These are phyloP conservation scores for Notothenia coriiceps DNA, from an alignment of 2,113 vertebrate species.

Conservation along the genomic window DNA sequence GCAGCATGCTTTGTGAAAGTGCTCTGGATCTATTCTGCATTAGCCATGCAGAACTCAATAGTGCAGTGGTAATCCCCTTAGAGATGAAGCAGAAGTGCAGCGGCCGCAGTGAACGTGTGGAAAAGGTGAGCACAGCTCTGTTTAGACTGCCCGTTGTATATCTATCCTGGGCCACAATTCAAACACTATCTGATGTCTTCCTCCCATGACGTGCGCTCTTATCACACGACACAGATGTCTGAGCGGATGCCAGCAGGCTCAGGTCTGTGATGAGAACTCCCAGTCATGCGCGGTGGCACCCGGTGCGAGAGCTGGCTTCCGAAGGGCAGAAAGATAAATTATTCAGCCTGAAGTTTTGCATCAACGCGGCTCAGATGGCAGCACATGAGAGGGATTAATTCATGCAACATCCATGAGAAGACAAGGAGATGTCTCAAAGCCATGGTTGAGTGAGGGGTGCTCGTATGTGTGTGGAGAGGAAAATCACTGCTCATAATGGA, in stretches of 20 bases:
- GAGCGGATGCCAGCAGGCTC: constrained; percentile 63
- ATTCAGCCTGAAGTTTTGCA: constrained; percentile 77
- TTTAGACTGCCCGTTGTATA: constrained; percentile 15
- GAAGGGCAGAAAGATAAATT: constrained; percentile 77
- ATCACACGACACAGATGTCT: constrained; percentile 77
- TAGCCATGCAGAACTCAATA: constrained; percentile 4
- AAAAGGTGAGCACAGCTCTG: constrained; percentile 43
- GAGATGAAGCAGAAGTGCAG: constrained; percentile 28
- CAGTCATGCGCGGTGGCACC: constrained; percentile 64
- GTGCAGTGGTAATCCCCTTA: constrained; percentile 6
- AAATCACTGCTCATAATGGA: constrained; percentile 38
- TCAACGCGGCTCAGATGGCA: constrained; percentile 74
- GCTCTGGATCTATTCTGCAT: constrained; percentile 21
- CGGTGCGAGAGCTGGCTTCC: constrained; percentile 55
- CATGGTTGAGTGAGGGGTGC: constrained; percentile 41
- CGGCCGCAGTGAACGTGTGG: not conserved
- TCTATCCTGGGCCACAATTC: constrained; percentile 45
- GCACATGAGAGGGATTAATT: constrained; percentile 76
- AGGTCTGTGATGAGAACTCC: constrained; percentile 68
- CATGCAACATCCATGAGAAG: constrained; percentile 61
- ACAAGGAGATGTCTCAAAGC: constrained; percentile 53
- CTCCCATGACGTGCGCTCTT: constrained; percentile 57
- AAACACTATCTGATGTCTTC: constrained; percentile 62
- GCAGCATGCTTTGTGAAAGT: not conserved
- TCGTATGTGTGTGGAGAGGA: constrained; percentile 40